Conservation (phyloP, 2,888 invertebrate species). For the Rhagonycha fulva region DNA sequence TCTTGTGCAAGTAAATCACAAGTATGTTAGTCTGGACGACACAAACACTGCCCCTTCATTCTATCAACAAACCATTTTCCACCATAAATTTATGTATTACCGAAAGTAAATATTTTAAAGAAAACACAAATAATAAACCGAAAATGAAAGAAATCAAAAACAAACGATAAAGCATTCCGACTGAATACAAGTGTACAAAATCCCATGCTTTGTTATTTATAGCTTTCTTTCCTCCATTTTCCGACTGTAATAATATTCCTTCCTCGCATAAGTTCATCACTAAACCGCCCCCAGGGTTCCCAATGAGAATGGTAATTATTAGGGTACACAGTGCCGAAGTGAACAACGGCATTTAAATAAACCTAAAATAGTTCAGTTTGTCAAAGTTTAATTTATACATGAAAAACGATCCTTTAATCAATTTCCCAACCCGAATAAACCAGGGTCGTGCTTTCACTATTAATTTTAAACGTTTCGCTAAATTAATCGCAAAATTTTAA, state of each 20-base stretch:
- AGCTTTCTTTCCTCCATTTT: conserved; percentile 51
- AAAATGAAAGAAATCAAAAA: conserved; percentile 10
- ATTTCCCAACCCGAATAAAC: conserved; percentile 1
- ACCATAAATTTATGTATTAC: neutral
- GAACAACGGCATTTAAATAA: conserved; percentile 21
- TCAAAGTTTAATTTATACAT: conserved; percentile 13
- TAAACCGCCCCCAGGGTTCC: conserved; percentile 47
- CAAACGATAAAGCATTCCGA: conserved; percentile 20
- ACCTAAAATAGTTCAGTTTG: conserved; percentile 13
- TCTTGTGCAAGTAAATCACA: conserved; percentile 47
- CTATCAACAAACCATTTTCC: conserved; percentile 23
- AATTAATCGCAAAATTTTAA: neutral
- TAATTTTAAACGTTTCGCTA: neutral
- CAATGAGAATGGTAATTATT: conserved; percentile 38
- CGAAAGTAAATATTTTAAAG: neutral
- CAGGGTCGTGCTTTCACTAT: neutral
- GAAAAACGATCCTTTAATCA: neutral
- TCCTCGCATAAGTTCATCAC: conserved; percentile 49
- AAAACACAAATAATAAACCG: neutral
- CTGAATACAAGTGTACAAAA: conserved; percentile 36
- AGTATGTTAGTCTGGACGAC: conserved; percentile 38
- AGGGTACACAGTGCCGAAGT: conserved; percentile 27
- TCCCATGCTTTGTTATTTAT: conserved; percentile 49
- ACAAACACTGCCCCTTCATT: conserved; percentile 37
- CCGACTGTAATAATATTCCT: conserved; percentile 53